Base-by-base conservation (phyloP, 1,140 invertebrate species). In the Bombus affinis region DNA sequence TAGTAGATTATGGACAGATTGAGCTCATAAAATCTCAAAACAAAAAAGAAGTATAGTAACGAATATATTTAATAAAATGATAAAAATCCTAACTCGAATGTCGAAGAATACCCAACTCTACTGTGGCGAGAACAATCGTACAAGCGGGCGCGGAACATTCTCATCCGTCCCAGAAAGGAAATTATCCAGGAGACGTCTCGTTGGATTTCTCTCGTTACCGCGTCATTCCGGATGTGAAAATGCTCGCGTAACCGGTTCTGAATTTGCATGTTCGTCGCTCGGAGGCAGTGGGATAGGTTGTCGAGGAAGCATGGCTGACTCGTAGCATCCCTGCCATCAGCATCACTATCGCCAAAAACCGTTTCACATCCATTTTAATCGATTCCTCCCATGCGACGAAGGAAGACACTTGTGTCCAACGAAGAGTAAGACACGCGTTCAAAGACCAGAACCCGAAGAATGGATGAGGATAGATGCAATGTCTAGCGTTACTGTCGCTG, bases 121-220 rank as follows among this genome's bases (percentile, higher is more conserved):
- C 59, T 5, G 59, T 13, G 28, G 10, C 59, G 28, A n/a, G 35
- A 42, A 77, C 28, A 57, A 42, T 42, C 37, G 35, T 15, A 10
- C 57, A 12, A 37, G 75, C 28, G 25, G 9, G 79, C 66, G 42
- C 73, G 65, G 83, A 81, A 83, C 62, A 86, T 79, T 75, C 83
- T 88, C 89, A 81, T 83, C 72, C 79, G 80, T 86, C 76, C 74
- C 82, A 84, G 83, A 85, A 83, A 85, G 89, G 89, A 90, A 90
- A 90, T 90, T 90, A 88, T 90, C 89, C 89, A 90, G 89, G 89
- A 90, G 89, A 90, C 89, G 86, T 90, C 89, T 90, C 89, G 89
- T 90, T 83, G 89, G 89, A 90, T 90, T 90, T 88, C 89, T 90
- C 89, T 90, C 83, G 89, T 90, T 90, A 90, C 86, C 89, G 74